A percentile compares a stretch with the other conserved stretches of the same genome.
Evolutionary conservation across 2,888 invertebrate species (phyloP).

Genomic region (Campoplex capitator): DNA sequence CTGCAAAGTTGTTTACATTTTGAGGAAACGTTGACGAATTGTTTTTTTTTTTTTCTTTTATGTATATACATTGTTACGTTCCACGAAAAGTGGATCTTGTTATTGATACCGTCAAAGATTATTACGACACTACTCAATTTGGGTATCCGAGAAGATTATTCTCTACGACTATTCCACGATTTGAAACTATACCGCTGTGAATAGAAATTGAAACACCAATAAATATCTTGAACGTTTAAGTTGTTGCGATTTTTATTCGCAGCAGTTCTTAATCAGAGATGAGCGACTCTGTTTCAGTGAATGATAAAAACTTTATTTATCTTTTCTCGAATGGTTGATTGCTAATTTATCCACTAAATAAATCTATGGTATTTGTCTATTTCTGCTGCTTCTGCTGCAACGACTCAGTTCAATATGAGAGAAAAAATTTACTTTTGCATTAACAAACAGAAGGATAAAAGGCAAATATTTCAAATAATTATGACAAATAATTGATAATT

Average conservation of each 20-base stretch:
- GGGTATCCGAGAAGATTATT: constrained; percentile 17
- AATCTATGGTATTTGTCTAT: not conserved
- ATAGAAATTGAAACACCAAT: not conserved
- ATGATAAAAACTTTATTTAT: not conserved
- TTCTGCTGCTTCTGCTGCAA: not conserved
- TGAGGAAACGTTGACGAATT: not conserved
- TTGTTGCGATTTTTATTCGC: not conserved
- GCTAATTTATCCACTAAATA: not conserved
- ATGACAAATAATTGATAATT: constrained; percentile 5
- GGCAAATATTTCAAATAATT: not conserved
- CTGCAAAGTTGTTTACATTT: not conserved
- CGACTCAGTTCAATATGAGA: not conserved
- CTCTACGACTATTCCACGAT: constrained; percentile 55
- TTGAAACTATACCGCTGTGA: not conserved
- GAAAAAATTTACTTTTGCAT: too few relatives aligned
- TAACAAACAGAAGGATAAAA: too few relatives aligned
- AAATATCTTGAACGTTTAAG: not conserved
- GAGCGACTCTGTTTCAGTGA: not conserved
- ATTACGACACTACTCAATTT: constrained; percentile 9
- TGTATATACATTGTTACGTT: not conserved
- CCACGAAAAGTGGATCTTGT: not conserved
- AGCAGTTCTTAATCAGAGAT: not conserved
- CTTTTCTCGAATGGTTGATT: not conserved
- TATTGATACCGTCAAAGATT: constrained; percentile 10
- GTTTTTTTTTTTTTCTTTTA: not conserved